Base-by-base conservation (phyloP, 1,140 invertebrate genomes). In the Plutomurus gul region DNA sequence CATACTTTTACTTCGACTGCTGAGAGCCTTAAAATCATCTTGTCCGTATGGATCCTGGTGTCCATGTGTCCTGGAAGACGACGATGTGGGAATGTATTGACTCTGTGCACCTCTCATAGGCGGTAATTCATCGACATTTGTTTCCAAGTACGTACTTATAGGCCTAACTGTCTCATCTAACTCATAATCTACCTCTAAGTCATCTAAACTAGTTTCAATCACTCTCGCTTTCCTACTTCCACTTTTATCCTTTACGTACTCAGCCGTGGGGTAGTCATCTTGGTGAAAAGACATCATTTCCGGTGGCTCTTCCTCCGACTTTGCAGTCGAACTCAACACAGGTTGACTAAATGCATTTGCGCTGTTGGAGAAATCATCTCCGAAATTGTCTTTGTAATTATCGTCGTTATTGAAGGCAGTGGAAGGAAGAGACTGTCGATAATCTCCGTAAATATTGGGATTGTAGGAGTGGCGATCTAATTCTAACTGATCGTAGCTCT, bases 141-240 rank as follows among this genome's bases (percentile, higher is more conserved):
- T 83, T 65, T 84, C 81, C 30, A 84, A 76, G 39, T 82, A 84
- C 20, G 83, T 82, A 37, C 80, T 83, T 16, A 81, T 70, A 39
- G 81, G 79, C 20, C 81, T 37, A 13, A 76, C 75, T 4, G 83
- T 84, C 60, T 84, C 83, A 46, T 84, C 83, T n/a, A 84, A 37
- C 16, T 82, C 78, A 25, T 84, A 84, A 40, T 83, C 82, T 51
- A 77, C 40, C 40, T 83, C 82, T 37, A 84, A 81, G 46, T 84
- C 83, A 65, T 84, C 83, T 76, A 84, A 79, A 77, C 76, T 79
- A 16, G 83, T 84, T 78, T 84, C 83, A 27, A 80, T 81, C 6
- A 83, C 80, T 27, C 79, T 43, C 6, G 60, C 56, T 51, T 72
- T 73, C 47, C 76, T 78, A 40, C 51, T 72, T 30, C 77, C 77